A percentile compares a stretch with the other conserved stretches of the same genome.
Evolutionary conservation across 2,113 vertebrate species (phyloP).

Genomic region (Perognathus longimembris): DNA sequence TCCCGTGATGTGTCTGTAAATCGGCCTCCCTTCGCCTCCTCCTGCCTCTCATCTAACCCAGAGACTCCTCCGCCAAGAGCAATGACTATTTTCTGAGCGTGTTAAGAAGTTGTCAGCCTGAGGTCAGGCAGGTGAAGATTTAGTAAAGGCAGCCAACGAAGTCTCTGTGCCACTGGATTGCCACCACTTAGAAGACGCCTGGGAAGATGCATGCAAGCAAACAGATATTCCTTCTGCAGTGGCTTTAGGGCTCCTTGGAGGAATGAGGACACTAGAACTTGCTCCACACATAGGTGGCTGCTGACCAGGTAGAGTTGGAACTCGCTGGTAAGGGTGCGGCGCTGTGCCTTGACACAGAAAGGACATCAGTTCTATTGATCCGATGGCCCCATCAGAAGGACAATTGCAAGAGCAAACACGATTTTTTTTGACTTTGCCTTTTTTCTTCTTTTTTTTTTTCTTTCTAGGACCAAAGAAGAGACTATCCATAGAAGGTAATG

Average conservation of each 20-base stretch:
- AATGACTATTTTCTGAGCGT: background rate
- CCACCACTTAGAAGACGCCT: constrained; percentile 17
- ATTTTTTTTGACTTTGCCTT: background rate
- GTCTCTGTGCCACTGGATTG: constrained; percentile 11
- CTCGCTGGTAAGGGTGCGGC: background rate
- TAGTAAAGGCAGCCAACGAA: constrained; percentile 26
- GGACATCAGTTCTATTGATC: background rate
- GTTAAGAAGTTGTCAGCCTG: constrained; percentile 50
- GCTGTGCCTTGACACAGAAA: background rate
- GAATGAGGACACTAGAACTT: background rate
- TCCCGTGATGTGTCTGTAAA: background rate
- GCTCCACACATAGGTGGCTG: background rate
- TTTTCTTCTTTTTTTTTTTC: background rate
- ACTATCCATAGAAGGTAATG: constrained; percentile 62
- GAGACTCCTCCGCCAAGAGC: background rate
- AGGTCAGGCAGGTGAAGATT: constrained; percentile 58
- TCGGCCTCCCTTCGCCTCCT: background rate
- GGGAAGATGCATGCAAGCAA: background rate
- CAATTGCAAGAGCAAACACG: background rate
- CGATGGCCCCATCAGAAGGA: background rate
- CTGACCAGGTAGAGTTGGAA: background rate
- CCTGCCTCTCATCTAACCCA: background rate
- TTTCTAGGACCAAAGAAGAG: constrained; percentile 48
- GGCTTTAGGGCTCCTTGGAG: constrained; percentile 14
- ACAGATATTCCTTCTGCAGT: constrained; percentile 30